Evolutionary conservation across 2,888 invertebrate species (phyloP).

Genomic region (Ceratothoa steindachneri): DNA sequence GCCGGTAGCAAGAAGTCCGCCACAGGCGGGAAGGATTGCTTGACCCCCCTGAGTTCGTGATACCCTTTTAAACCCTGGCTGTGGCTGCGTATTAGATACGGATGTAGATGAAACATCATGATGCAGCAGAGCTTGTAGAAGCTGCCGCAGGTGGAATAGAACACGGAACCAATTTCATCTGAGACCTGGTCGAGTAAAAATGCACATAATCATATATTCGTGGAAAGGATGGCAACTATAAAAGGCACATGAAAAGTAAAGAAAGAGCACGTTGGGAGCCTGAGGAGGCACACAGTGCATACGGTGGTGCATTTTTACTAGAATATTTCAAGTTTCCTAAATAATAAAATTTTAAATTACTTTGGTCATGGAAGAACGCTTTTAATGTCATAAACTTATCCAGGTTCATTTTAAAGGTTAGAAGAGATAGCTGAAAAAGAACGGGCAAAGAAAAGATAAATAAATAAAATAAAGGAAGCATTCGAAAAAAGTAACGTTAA

Average conservation of each 20-base stretch:
- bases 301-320: too few relatives aligned
- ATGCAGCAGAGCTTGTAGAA: slow-evolving; percentile 99
- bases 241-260: neutral
- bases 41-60: slow-evolving; percentile 50
- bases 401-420: too few relatives aligned
- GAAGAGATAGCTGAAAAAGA: too few relatives aligned
- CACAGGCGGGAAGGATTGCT: neutral
- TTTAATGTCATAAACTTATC: too few relatives aligned
- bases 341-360: too few relatives aligned
- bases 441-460: too few relatives aligned
- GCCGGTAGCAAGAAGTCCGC: neutral
- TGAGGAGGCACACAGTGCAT: too few relatives aligned
- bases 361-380: too few relatives aligned
- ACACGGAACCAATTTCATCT: slow-evolving; percentile 93
- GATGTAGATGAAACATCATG: slow-evolving; percentile 99
- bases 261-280: neutral
- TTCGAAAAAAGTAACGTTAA: too few relatives aligned
- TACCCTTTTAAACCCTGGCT: slow-evolving; percentile 80
- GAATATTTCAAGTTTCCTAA: too few relatives aligned
- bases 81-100: slow-evolving; percentile 96
- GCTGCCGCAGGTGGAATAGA: slow-evolving; percentile 95
- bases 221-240: too few relatives aligned
- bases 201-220: neutral
- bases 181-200: slow-evolving; percentile 69
- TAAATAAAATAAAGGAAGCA: too few relatives aligned